phyloP scores from a whole-genome alignment of 2,797 vertebrate species.

The Hippocampus kuda region DNA sequence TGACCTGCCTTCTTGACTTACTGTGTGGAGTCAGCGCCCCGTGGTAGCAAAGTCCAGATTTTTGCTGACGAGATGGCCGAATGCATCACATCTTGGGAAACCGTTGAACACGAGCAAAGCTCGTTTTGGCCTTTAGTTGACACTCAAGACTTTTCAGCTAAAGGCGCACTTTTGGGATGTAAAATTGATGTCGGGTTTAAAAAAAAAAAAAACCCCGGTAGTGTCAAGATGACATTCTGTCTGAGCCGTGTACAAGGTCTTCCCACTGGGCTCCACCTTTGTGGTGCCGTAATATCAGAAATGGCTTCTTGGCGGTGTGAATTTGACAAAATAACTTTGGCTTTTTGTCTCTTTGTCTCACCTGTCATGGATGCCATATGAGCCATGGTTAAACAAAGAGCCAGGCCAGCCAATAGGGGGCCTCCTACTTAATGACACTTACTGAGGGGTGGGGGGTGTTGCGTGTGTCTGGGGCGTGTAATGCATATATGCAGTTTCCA shows the following conservation, averaged over 20 bases:
- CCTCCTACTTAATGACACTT: conserved; percentile 48
- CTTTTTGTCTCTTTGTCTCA: conserved; percentile 7
- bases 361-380: conserved; percentile 31
- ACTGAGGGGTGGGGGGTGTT: conserved; percentile 11
- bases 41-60: background rate
- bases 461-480: conserved; percentile 20
- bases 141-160: too few relatives aligned
- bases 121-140: too few relatives aligned
- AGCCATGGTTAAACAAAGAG: conserved; percentile 47
- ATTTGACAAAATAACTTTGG: background rate
- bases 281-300: background rate
- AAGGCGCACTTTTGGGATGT: too few relatives aligned
- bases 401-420: conserved; percentile 40
- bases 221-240: too few relatives aligned
- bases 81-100: background rate
- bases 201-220: too few relatives aligned
- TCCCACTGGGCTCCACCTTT: background rate
- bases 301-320: background rate
- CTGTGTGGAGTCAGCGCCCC: too few relatives aligned
- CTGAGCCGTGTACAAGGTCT: background rate
- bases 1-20: too few relatives aligned
- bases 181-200: too few relatives aligned
- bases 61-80: background rate
- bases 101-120: too few relatives aligned
- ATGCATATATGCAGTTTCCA: conserved; percentile 54